These are phyloP conservation scores for Bombus pyrosoma DNA, from an alignment of 1,140 invertebrate species.

Conservation along the genomic window DNA sequence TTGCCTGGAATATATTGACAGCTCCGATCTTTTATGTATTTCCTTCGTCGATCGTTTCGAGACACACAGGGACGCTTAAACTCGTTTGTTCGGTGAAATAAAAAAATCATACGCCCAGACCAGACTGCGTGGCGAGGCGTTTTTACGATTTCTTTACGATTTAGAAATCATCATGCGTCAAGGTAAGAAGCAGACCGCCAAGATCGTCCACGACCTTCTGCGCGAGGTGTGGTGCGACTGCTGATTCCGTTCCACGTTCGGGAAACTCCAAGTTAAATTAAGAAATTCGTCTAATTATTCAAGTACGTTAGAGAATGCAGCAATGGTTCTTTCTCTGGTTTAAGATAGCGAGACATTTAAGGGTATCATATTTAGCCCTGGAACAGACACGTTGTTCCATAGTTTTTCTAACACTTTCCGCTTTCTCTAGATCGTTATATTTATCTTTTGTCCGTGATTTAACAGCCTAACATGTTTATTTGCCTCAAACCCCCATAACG, in stretches of 20 bases:
- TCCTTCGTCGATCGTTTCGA: constrained; percentile 11
- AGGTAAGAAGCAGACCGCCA: no score
- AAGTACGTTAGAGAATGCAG: no score
- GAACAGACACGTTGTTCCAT: no score
- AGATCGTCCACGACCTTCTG: neutral
- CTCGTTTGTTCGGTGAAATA: neutral
- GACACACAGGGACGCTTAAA: neutral
- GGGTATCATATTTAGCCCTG: no score
- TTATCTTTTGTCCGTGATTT: no score
- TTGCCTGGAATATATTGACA: constrained; percentile 44
- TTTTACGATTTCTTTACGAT: constrained; percentile 40
- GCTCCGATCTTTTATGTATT: constrained; percentile 47
- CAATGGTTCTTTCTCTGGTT: no score
- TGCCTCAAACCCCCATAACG: no score
- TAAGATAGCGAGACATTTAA: no score
- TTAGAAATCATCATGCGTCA: neutral
- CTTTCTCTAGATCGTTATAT: no score
- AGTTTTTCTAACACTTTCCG: no score
- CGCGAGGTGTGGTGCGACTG: neutral
- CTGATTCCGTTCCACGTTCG: neutral
- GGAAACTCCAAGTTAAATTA: neutral
- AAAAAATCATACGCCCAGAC: neutral
- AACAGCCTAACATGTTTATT: no score
- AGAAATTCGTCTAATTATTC: neutral
- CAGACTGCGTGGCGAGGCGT: constrained; percentile 24